Conservation (phyloP, 2,797 vertebrate species). For the Percopsis omiscomaycus region DNA sequence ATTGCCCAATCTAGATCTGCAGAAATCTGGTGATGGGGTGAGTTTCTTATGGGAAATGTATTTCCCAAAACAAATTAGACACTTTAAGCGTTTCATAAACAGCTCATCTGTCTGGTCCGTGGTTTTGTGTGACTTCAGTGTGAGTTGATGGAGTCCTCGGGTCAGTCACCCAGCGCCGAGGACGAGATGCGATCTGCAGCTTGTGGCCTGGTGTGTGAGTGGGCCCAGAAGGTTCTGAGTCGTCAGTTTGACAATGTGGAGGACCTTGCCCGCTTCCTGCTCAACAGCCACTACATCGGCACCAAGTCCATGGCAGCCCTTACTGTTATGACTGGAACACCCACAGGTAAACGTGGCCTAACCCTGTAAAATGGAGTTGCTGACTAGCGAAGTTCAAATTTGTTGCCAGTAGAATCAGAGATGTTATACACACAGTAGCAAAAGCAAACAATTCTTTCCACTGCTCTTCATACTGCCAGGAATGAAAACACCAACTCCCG, state of each 20-base stretch:
- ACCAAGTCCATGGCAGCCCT: slow-evolving; percentile 97
- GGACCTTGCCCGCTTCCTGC: slow-evolving; percentile 95
- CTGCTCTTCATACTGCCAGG: slow-evolving; percentile 69
- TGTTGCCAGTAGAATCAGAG: not conserved
- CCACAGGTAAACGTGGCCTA: slow-evolving; percentile 81
- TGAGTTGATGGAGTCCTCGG: slow-evolving; percentile 89
- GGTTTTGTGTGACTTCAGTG: slow-evolving; percentile 72
- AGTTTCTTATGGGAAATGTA: slow-evolving; percentile 28
- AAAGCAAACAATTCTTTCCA: not conserved
- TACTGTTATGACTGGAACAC: slow-evolving; percentile 95
- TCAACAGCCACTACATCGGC: slow-evolving; percentile 97
- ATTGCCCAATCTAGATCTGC: slow-evolving; percentile 95
- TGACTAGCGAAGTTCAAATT: not conserved
- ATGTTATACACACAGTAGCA: not conserved
- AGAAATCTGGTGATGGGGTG: slow-evolving; percentile 97
- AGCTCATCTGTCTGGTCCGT: slow-evolving; percentile 16
- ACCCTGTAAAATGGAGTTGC: not conserved
- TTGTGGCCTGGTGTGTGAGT: slow-evolving; percentile 96
- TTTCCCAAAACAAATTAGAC: not conserved
- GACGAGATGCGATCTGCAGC: slow-evolving; percentile 95
- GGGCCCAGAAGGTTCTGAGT: slow-evolving; percentile 98
- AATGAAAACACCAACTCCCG: slow-evolving; percentile 91
- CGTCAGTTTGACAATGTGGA: slow-evolving; percentile 95
- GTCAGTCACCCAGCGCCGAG: slow-evolving; percentile 90
- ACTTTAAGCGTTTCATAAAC: not conserved